Evolutionary conservation across 2,888 invertebrate species (phyloP).

Genomic region (Nomada hirtipes): DNA sequence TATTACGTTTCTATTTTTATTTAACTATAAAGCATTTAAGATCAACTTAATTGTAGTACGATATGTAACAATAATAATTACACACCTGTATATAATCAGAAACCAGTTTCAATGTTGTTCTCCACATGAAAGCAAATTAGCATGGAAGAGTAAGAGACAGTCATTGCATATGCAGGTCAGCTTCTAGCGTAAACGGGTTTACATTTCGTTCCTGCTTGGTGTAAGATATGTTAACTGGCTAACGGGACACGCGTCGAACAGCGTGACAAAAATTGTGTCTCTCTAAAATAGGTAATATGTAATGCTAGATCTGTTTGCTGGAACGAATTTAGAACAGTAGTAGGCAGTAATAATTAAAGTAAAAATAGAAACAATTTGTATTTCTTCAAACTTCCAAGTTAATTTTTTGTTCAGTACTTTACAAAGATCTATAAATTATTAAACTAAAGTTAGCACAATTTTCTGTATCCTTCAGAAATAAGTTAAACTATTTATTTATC

Average conservation of each 20-base stretch:
- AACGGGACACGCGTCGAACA: conserved; percentile 64
- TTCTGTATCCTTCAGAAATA: neutral
- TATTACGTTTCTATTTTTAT: no score
- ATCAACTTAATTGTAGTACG: neutral
- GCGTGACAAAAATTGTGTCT: conserved; percentile 63
- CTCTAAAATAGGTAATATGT: conserved; percentile 37
- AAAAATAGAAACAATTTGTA: neutral
- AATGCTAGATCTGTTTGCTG: conserved; percentile 3
- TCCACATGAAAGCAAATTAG: conserved; percentile 40
- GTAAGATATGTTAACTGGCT: conserved; percentile 62
- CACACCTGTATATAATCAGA: neutral
- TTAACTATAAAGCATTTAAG: neutral
- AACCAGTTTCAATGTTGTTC: conserved; percentile 27
- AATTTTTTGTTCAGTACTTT: no score
- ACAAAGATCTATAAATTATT: no score
- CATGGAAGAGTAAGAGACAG: conserved; percentile 36
- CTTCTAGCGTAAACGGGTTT: conserved; percentile 63
- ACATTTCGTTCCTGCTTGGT: conserved; percentile 57
- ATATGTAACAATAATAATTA: neutral
- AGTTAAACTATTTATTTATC: neutral
- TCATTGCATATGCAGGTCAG: conserved; percentile 64
- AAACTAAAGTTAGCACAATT: neutral
- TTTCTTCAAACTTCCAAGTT: no score
- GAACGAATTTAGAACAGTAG: neutral
- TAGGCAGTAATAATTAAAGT: neutral